These are phyloP conservation scores for Phodopus roborovskii DNA, from an alignment of 2,113 vertebrate species.

Conservation along the genomic window DNA sequence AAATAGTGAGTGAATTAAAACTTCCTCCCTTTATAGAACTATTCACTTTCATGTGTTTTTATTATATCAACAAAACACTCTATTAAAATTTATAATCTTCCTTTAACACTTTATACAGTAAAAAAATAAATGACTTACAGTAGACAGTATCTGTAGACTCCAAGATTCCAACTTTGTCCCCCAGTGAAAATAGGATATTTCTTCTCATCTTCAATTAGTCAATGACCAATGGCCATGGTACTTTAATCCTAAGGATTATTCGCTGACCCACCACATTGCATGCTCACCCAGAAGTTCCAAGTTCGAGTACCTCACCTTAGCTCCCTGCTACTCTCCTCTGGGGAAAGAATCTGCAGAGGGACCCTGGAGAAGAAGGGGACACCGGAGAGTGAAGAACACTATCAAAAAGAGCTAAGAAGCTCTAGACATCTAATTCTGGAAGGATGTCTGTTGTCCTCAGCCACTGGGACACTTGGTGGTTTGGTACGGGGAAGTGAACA, in stretches of 20 bases:
- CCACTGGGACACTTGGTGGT: too few species aligned
- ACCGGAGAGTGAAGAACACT: not conserved
- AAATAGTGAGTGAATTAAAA: not conserved
- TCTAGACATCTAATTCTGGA: not conserved
- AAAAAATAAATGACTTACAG: not conserved
- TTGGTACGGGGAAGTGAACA: too few species aligned
- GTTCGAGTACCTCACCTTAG: not conserved
- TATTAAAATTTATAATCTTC: not conserved
- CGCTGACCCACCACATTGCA: too few species aligned
- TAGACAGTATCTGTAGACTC: not conserved
- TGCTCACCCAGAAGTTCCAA: too few species aligned
- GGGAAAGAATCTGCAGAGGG: too few species aligned
- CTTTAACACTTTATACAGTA: not conserved
- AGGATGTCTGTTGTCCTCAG: not conserved
- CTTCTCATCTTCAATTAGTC: too few species aligned
- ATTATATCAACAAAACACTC: not conserved
- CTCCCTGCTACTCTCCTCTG: fast-evolving
- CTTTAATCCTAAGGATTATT: not conserved
- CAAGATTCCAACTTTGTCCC: fast-evolving
- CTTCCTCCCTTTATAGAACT: not conserved
- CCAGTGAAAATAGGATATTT: too few species aligned
- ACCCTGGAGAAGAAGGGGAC: not conserved
- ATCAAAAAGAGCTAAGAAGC: not conserved
- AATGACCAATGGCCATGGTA: too few species aligned
- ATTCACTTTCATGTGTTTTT: not conserved